Evolutionary conservation across 2,888 invertebrate genomes (phyloP), one percentile per base, ranked within the genome.

Genomic region (Orchesellides sinensis): DNA sequence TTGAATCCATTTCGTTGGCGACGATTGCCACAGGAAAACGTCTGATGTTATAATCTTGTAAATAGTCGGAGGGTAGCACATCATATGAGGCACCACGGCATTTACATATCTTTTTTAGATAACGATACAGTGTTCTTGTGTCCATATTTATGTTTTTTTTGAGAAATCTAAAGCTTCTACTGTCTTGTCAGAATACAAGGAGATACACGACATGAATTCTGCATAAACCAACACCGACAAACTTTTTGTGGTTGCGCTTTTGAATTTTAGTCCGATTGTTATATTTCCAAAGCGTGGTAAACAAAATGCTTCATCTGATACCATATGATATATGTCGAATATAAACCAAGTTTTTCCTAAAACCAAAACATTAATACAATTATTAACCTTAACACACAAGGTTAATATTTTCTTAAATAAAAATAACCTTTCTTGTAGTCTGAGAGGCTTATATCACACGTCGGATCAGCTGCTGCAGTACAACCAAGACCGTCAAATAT

Each of bases 241-340:
- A 2, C 27, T 17, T 2, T 59, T 66, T 12, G 77, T 29, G 0
- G 45, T 4, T 0, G 77, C 27, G 0, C 17, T 12, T 19, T 77
- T 68, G n/a, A 77, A 77, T 8, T 45, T 40, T 3, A 77, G 19
- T 8, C 47, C 23, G 8, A 77, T 68, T 0, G 35, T 25, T 6
- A 77, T 32, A 17, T 59, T 66, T 14, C 77, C 77, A 21, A 68
- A 68, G n/a, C 29, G 25, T 21, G 77, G 77, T 2, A 68, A 21
- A 0, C 54, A 40, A 77, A 19, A 32, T 45, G 45, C 66, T 0
- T 68, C 66, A 0, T 1, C 5, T n/a, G 54, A 25, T 5, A 47
- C 27, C 0, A 27, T 10, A 5, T 68, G 19, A 35, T 77, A n/a
- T n/a, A n/a, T n/a, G n/a, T n/a, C 77, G 35, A 77, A 68, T 61